Evolutionary conservation across 2,113 vertebrate species (phyloP).

Genomic region (Cyanoramphus novaezelandiae): DNA sequence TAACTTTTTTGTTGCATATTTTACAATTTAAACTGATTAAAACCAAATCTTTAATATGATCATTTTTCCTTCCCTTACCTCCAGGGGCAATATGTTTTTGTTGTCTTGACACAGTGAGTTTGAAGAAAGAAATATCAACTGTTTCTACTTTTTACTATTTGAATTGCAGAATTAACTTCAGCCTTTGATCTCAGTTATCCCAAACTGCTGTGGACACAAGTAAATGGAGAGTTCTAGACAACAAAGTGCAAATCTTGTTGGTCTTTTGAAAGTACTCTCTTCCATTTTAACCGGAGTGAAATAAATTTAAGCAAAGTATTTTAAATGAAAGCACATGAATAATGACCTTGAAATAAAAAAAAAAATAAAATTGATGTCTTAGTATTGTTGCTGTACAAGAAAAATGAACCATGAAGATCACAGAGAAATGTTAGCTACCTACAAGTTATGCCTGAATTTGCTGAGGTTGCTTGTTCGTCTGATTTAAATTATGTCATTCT

Average conservation of each 20-base stretch:
- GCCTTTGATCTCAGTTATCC: not conserved
- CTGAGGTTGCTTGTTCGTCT: not conserved
- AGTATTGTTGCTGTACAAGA: not conserved
- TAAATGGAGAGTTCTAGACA: not conserved
- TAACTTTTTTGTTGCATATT: not conserved
- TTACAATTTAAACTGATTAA: not conserved
- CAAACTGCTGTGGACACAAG: not conserved
- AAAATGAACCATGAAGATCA: not conserved
- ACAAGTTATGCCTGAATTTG: not conserved
- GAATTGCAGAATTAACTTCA: not conserved
- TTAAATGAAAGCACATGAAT: not conserved
- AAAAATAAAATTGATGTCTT: not conserved
- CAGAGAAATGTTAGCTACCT: not conserved
- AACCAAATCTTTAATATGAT: not conserved
- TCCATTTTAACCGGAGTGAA: not conserved
- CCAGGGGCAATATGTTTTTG: not conserved
- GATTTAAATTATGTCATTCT: slow-evolving; percentile 4
- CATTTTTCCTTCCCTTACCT: not conserved
- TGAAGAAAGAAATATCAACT: not conserved
- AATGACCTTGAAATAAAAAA: slow-evolving; percentile 5
- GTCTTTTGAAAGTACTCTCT: not conserved
- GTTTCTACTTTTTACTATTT: not conserved
- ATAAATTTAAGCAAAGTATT: not conserved
- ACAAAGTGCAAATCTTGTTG: not conserved
- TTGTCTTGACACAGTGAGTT: slow-evolving; percentile 2